Evolutionary conservation across 2,888 invertebrate genomes (phyloP), one percentile per base, ranked within the genome.

Genomic region (Pyrgus malvae): DNA sequence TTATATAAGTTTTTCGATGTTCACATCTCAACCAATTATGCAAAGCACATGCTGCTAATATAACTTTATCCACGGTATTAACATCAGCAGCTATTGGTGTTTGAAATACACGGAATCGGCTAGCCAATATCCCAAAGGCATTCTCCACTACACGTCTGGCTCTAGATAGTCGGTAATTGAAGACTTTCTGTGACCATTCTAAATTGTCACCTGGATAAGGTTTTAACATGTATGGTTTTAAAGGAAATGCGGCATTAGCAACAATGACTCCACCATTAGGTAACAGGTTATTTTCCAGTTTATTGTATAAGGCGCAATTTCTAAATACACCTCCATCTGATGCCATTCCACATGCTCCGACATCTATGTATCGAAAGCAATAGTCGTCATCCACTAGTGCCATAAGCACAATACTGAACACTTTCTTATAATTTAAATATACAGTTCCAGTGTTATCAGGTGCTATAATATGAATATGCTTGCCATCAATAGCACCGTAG

Each of bases 261-360:
- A 58, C 48, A 7, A 58, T 48, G 35, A 55, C 48, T 14, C 29
- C 29, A 14, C 55, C 55, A 21, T 55, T 42, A 46, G 55, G 56
- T 8, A 55, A 8, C 14, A 59, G 16, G 16, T 50, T 51, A 55
- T 48, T 59, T 19, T 57, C 55, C 11, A 31, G 44, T 38, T 48
- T 21, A 11, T 53, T 56, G 51, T 11, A 11, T 35, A 35, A 35
- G 7, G 7, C 4, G 35, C 35, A n/a, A 25, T 59, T 49, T 12
- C 53, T 56, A 55, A 68, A 67, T 27, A 69, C 63, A 17, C 64
- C 64, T 27, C 65, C 63, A 61, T 67, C 63, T 14, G 65, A 62
- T 46, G 53, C 50, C 44, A 62, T 44, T 12, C 60, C 58, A 49
- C 58, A 55, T 25, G 41, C 45, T 2, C 61, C 58, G 16, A 60